phyloP scores from a whole-genome alignment of 2,888 invertebrate species.

The Rugalucina vietnamica region DNA sequence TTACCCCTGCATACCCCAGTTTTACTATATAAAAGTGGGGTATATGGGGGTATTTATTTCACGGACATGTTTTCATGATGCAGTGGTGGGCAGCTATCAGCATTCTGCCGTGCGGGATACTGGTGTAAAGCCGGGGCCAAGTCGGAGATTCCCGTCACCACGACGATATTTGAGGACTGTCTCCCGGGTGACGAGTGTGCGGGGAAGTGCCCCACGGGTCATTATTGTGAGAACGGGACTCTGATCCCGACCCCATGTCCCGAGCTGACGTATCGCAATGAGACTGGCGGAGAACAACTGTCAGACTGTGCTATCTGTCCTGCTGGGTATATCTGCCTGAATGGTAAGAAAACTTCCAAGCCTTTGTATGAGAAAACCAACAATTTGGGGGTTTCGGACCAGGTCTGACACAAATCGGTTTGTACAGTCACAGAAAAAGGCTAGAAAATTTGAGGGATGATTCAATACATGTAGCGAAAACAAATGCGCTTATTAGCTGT shows the following conservation, averaged over 20 bases:
- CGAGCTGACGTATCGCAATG: conserved; percentile 75
- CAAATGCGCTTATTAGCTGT: too few species aligned
- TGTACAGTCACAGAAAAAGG: too few species aligned
- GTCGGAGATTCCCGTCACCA: conserved; percentile 72
- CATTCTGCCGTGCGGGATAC: conserved; percentile 79
- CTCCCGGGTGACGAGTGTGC: conserved; percentile 74
- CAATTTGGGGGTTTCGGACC: too few species aligned
- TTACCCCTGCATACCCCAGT: too few species aligned
- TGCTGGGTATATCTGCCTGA: conserved; percentile 78
- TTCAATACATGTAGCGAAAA: too few species aligned
- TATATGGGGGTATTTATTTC: too few species aligned
- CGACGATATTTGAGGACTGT: conserved; percentile 67
- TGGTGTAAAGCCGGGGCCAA: conserved; percentile 80
- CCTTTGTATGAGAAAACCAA: too few species aligned
- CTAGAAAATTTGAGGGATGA: too few species aligned
- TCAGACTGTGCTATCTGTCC: conserved; percentile 80
- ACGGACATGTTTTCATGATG: too few species aligned
- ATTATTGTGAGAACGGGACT: conserved; percentile 78
- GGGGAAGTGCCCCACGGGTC: conserved; percentile 81
- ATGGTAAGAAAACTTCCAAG: too few species aligned
- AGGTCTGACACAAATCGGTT: too few species aligned
- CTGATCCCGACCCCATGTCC: conserved; percentile 78
- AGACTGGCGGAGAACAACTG: conserved; percentile 72
- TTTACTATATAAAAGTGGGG: too few species aligned
- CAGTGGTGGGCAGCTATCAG: conserved; percentile 78